Conservation (phyloP, 2,888 invertebrate species). For the Torymus texanus region DNA sequence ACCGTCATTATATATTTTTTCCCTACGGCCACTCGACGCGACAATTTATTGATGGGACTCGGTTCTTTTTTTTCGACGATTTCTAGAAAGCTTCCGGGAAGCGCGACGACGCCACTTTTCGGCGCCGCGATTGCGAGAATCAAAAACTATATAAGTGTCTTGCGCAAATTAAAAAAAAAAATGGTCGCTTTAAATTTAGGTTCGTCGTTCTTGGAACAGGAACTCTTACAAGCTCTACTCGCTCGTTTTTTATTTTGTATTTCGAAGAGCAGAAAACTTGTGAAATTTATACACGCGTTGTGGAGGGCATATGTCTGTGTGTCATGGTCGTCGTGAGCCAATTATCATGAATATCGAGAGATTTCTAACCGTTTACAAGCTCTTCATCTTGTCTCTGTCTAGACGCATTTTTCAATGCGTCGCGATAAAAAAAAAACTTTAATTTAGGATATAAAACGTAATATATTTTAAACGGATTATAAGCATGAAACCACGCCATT, state of each 20-base stretch:
- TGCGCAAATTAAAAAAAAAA: conserved; percentile 13
- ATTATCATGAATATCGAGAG: conserved; percentile 4
- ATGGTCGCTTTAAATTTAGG: conserved; percentile 13
- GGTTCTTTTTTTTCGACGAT: conserved; percentile 4
- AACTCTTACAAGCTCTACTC: neutral
- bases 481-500: no score
- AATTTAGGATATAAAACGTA: no score
- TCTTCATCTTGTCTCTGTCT: no score
- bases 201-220: neutral
- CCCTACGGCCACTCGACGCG: neutral
- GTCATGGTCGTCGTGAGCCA: neutral
- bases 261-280: no score
- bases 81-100: conserved; percentile 49
- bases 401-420: no score
- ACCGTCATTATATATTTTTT: no score
- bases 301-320: neutral
- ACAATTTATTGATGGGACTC: conserved; percentile 43
- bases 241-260: no score
- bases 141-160: conserved; percentile 9
- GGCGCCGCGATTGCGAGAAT: conserved; percentile 22
- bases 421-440: no score
- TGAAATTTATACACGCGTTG: no score
- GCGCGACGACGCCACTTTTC: neutral
- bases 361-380: no score
- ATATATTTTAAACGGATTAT: no score